Percentiles rank a stretch among this genome's conserved stretches.
phyloP scores from a whole-genome alignment of 2,113 vertebrate genomes.

The Rostratula benghalensis region DNA sequence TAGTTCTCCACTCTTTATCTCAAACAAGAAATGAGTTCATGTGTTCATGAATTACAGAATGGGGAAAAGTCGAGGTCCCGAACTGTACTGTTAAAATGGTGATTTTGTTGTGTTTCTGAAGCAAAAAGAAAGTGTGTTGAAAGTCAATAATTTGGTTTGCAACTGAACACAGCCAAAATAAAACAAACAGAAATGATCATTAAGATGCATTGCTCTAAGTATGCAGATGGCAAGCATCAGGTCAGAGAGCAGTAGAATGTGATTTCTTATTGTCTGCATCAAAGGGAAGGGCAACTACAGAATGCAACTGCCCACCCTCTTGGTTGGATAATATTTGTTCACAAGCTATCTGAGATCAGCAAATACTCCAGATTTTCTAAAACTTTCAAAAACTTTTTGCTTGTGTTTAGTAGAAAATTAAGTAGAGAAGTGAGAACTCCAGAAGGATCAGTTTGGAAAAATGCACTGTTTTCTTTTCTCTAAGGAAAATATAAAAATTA shows the following conservation, averaged over 20 bases:
- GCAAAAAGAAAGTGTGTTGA: not conserved
- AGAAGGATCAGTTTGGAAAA: not conserved
- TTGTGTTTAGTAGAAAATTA: not conserved
- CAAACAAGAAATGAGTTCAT: not conserved
- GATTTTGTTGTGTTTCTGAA: not conserved
- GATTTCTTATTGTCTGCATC: not conserved
- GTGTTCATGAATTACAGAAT: not conserved
- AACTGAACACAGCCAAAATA: not conserved
- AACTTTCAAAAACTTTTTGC: not conserved
- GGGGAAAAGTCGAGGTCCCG: not conserved
- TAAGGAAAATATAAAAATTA: not conserved
- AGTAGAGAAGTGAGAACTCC: not conserved
- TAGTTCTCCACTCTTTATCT: not conserved
- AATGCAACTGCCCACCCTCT: not conserved
- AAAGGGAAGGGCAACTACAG: not conserved
- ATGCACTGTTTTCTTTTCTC: not conserved
- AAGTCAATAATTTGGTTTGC: not conserved
- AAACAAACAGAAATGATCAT: not conserved
- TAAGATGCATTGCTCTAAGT: accelerated
- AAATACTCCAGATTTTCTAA: not conserved
- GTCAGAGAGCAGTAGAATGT: not conserved
- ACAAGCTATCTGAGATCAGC: not conserved
- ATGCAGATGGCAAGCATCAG: not conserved
- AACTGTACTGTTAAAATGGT: not conserved
- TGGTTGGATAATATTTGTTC: not conserved